phyloP scores from a whole-genome alignment of 2,888 invertebrate genomes.

The Pristionchus fissidentatus region DNA sequence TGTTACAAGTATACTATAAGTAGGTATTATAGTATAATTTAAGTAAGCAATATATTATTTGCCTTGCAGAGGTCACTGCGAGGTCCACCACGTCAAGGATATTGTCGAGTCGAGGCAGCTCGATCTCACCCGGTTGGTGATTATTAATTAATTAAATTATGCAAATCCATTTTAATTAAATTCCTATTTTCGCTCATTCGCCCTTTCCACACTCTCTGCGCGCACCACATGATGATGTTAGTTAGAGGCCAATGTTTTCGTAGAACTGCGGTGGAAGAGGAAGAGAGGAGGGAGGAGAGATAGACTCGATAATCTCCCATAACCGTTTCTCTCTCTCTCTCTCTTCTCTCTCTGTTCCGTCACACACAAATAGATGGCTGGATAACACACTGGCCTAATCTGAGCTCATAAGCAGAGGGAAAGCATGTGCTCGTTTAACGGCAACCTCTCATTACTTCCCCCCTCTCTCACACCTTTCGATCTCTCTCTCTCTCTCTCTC shows the following conservation, averaged over 20 bases:
- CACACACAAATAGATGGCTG: neutral
- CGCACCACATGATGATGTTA: too few species aligned
- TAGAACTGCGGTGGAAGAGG: too few species aligned
- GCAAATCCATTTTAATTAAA: neutral
- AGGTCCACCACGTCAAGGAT: constrained; percentile 1
- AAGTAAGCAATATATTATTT: neutral
- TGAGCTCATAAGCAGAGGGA: too few species aligned
- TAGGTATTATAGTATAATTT: neutral
- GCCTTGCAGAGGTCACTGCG: constrained; percentile 5
- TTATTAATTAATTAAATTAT: neutral
- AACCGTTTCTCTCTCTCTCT: neutral
- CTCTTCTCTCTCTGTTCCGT: neutral
- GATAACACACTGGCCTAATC: too few species aligned
- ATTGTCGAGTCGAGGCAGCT: neutral
- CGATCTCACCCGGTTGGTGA: neutral
- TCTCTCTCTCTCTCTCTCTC: neutral
- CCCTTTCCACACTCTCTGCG: too few species aligned
- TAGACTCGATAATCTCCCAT: neutral
- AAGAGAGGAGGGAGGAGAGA: too few species aligned
- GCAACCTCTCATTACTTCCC: too few species aligned
- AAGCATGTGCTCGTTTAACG: too few species aligned
- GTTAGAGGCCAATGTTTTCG: too few species aligned
- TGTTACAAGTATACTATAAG: neutral
- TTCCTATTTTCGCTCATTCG: too few species aligned
- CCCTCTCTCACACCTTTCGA: neutral